Evolutionary conservation across 1,140 invertebrate genomes (phyloP), one percentile per base, ranked within the genome.

Genomic region (Vanessa tameamea): DNA sequence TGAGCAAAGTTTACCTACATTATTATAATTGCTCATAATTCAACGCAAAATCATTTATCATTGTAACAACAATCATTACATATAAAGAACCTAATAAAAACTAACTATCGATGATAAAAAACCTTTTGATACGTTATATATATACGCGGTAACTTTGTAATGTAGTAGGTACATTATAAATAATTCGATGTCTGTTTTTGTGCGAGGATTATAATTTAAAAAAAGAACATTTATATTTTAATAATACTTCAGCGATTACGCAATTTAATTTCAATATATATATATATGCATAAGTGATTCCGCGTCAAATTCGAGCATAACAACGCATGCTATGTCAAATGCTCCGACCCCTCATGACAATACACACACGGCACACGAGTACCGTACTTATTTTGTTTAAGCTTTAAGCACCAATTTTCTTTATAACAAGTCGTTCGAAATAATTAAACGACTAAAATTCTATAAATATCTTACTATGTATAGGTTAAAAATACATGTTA

Each of bases 391-490:
- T 89, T 90, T 89, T 84, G 88, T 92, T 86, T 92, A 92, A 92
- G 91, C 91, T 92, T 90, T 89, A 92, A 92, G 91, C 91, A 92
- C 91, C 91, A 92, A 92, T 91, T 91, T 92, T 92, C 85, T 90
- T 92, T 90, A 92, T 92, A 92, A 92, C 91, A 92, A 92, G 91
- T 92, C 91, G 91, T 92, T 92, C 89, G 87, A 92, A 92, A 92
- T 92, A 92, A 91, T 90, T 92, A 92, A 92, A 92, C 91, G 91
- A 92, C 91, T 91, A 90, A 91, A 92, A 87, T 89, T 90, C 89
- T 92, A 92, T 92, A 92, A 92, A 92, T 92, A 92, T 92, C 91
- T 92, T 92, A 92, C 87, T 91, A 92, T 92, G 84, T 91, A 92
- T 92, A 92, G 87, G 87, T 92, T 92, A 92, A 92, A 92, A 92